Evolutionary conservation across 1,140 invertebrate genomes (phyloP), one percentile per base, ranked within the genome.

Genomic region (Drosophila guanche): DNA sequence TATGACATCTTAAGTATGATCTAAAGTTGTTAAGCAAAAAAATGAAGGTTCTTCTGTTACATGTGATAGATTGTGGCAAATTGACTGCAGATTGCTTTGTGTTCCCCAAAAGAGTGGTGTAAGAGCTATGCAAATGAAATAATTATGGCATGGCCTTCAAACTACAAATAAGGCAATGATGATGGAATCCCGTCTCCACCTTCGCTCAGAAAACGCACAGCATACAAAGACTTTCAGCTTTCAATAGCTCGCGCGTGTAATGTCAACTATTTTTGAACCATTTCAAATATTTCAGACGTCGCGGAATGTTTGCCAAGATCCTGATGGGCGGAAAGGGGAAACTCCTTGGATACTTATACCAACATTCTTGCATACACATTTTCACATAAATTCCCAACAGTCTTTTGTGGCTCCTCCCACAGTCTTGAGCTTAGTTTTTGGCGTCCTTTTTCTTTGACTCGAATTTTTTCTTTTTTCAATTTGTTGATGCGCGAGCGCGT

Each of bases 1-100:
- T 88, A 83, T 88, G 83, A 88, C 83, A 88, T 76, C 59, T 76
- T 81, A 81, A 81, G 79, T 70, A 68, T 56, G 57, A 61, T 70
- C 71, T 63, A 40, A 43, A 73, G 33, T 48, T 42, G 48, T 12
- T 42, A 6, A 40, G 33, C 71, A 41, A 58, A 27, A 50, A 59
- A 41, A 22, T 10, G 2, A 56, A 67, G 72, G 48, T 53, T 40
- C 7, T 16, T 43, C 33, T 22, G 58, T 56, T 33, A 77, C 55
- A 50, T 48, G 48, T 85, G 77, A 85, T 77, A 74, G 66, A 85
- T 85, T 66, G 53, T 59, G 60, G n/a, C 58, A 76, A 65, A 76
- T 81, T 57, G 53, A 33, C 46, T 63, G 58, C 43, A 62, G 63
- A 70, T 83, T 84, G 79, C 58, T 62, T 42, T 61, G 62, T 57